These are phyloP conservation scores for Telenomus remus DNA, from an alignment of 1,140 invertebrate species.

Conservation along the genomic window DNA sequence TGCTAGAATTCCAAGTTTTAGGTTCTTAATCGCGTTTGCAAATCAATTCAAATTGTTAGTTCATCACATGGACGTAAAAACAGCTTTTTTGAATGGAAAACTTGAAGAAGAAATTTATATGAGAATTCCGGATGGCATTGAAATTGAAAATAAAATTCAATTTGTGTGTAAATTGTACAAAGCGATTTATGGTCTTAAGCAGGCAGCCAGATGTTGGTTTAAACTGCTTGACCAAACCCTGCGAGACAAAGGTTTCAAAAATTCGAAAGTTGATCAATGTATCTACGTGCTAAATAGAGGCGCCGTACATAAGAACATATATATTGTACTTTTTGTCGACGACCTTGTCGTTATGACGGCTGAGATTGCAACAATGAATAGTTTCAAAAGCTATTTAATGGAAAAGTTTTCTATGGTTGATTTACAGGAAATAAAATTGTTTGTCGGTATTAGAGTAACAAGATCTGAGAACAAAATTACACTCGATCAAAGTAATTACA, in stretches of 20 bases:
- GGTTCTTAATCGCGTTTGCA: not conserved
- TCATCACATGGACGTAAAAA: not conserved
- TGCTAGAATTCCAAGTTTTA: constrained; percentile 6
- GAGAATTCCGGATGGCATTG: constrained; percentile 13
- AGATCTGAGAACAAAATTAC: too few relatives aligned
- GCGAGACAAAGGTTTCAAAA: not conserved
- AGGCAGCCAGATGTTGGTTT: constrained; percentile 39
- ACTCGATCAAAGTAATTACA: too few relatives aligned
- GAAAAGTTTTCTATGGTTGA: constrained; percentile 10
- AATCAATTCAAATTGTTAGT: constrained; percentile 12
- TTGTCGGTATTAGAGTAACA: not conserved
- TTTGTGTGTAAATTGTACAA: constrained; percentile 53
- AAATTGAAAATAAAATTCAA: constrained; percentile 4
- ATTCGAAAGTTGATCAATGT: not conserved
- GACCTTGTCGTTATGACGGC: constrained; percentile 30
- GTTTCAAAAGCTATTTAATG: constrained; percentile 33
- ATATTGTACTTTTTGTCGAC: constrained; percentile 3
- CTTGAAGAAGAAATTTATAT: constrained; percentile 27
- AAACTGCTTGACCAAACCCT: constrained; percentile 5
- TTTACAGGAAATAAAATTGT: constrained; percentile 5
- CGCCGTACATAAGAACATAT: not conserved
- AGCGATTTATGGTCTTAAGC: constrained; percentile 64
- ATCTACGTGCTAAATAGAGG: not conserved
- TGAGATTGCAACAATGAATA: constrained; percentile 22
- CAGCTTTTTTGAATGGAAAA: not conserved